Conservation (phyloP, 2,113 vertebrate species). For the Caracal caracal region DNA sequence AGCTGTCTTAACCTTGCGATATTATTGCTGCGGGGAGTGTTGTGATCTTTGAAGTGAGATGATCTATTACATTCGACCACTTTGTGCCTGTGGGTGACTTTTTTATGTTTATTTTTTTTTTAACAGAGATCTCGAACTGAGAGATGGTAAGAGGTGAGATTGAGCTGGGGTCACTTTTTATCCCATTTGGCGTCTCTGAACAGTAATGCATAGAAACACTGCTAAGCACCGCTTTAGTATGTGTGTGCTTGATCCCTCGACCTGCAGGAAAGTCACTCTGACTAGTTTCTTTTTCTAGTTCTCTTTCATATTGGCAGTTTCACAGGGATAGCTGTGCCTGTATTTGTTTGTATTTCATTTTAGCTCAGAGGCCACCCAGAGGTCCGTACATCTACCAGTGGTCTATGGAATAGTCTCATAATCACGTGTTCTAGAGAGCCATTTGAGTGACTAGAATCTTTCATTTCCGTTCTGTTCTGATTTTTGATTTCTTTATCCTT, state of each 20-base stretch:
- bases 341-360: background rate
- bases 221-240: background rate
- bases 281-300: background rate
- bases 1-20: background rate
- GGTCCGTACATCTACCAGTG: fast-evolving
- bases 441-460: background rate
- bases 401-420: background rate
- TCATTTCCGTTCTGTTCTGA: background rate
- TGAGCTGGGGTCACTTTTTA: background rate
- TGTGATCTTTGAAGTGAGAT: background rate
- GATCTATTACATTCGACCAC: background rate
- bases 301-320: background rate
- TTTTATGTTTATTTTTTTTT: background rate
- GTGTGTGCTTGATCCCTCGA: background rate
- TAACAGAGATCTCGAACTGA: background rate
- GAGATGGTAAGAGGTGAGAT: background rate
- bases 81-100: background rate
- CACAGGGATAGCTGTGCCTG: background rate
- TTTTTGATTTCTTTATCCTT: background rate
- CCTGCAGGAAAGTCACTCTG: background rate
- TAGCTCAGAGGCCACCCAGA: background rate
- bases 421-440: background rate
- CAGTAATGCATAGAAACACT: background rate
- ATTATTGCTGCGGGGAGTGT: background rate
- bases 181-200: background rate